phyloP scores from a whole-genome alignment of 2,888 invertebrate species.

The Rhorus exstirpatorius region DNA sequence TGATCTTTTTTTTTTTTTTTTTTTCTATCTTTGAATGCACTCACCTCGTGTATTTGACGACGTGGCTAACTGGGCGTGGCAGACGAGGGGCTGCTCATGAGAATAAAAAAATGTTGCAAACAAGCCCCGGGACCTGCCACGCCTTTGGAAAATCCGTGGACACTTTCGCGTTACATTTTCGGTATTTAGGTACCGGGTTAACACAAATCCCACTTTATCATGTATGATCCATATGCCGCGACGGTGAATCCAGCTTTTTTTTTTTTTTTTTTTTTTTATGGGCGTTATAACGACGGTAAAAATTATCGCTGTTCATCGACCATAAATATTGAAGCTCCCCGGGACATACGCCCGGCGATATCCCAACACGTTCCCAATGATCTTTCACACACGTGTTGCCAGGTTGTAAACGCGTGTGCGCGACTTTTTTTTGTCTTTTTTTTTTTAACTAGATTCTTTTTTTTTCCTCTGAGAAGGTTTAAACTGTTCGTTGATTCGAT shows the following conservation, averaged over 20 bases:
- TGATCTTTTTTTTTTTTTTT: constrained; percentile 67
- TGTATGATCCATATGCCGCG: constrained; percentile 37
- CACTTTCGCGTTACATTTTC: constrained; percentile 28
- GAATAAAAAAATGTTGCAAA: constrained; percentile 76
- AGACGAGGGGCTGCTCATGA: constrained; percentile 61
- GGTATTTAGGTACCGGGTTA: constrained; percentile 1
- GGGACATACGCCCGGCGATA: constrained; percentile 5
- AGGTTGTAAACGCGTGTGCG: constrained; percentile 15
- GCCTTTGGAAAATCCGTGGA: constrained; percentile 67
- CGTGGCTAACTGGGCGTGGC: constrained; percentile 80
- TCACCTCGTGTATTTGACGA: constrained; percentile 36
- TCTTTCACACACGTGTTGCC: constrained; percentile 49
- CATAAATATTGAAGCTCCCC: constrained; percentile 56
- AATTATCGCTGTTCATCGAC: constrained; percentile 61
- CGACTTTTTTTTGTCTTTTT: constrained; percentile 1
- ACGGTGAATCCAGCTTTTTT: constrained; percentile 18
- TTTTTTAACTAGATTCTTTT: not conserved
- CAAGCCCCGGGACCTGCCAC: constrained; percentile 72
- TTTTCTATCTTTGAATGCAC: constrained; percentile 71
- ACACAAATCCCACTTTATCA: constrained; percentile 56
- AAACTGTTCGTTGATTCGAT: not conserved
- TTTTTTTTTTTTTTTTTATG: constrained; percentile 41
- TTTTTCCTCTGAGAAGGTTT: not conserved
- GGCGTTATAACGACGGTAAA: constrained; percentile 61
- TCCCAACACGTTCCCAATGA: constrained; percentile 6